Evolutionary conservation across 2,797 vertebrate genomes (phyloP), one percentile per base, ranked within the genome.

Genomic region (Sternarchorhynchus goeldii): DNA sequence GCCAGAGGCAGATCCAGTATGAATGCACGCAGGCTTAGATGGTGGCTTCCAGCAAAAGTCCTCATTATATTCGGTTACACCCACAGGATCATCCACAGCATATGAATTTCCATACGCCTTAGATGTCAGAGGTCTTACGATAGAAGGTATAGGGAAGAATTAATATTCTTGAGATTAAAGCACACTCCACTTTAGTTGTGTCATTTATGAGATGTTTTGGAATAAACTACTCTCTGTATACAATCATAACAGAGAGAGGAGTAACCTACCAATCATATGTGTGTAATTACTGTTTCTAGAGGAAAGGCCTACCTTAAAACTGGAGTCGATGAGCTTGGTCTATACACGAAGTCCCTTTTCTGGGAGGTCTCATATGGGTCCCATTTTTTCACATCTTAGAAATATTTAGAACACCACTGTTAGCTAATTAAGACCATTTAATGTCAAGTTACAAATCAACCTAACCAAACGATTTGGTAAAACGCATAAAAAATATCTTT

Each of bases 291-390:
- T 5, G 18, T 18, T 76, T 29, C 29, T 20, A 36, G 70, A 63
- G 20, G 4, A 5, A 20, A 32, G 12, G 41, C 76, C 82, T 87
- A 95, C 93, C 91, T 79, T 66, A 88, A 75, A 70, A 81, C 76
- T 53, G 86, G 78, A 41, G 86, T 73, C 29, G 83, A 75, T 20
- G 83, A 80, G 69, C 73, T 84, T 41, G 77, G 84, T 70, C 86
- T 89, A 63, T 86, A 85, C 2, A 90, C 53, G 53, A 93, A 94
- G 0, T 93, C 90, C 6, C 90, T 91, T 87, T 68, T 91, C 78
- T 90, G 87, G 3, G 92, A 93, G 45, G 93, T 94, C 85, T 95
- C 85, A 79, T 93, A 94, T 25, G 91, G 89, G 83, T 94, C 90
- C 92, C 93, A 94, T 75, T 64, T 79, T 29, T 68, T 84, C n/a